Percentiles rank a stretch among this genome's conserved stretches.
Conservation (phyloP, 2,113 vertebrate species). For the Indri indri region DNA sequence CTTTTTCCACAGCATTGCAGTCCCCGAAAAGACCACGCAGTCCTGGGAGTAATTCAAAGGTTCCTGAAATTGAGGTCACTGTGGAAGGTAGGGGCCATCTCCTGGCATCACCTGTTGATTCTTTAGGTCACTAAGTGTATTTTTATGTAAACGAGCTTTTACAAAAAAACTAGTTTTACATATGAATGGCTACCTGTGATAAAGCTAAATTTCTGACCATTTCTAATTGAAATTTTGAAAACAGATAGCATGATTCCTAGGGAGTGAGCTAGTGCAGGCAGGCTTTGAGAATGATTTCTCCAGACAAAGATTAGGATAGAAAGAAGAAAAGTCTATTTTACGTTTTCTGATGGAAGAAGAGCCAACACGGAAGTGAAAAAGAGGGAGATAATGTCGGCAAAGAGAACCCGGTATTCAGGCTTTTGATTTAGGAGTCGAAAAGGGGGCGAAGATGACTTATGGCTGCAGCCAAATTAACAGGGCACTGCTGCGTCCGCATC, state of each 20-base stretch:
- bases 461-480: too few species aligned
- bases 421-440: too few species aligned
- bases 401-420: too few species aligned
- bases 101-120: not conserved
- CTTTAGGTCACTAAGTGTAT: not conserved
- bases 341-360: too few species aligned
- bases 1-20: constrained; percentile 76
- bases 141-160: not conserved
- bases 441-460: too few species aligned
- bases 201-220: not conserved
- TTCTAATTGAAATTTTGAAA: not conserved
- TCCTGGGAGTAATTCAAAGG: constrained; percentile 73
- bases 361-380: too few species aligned
- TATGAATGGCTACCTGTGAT: not conserved
- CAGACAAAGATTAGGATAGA: too few species aligned
- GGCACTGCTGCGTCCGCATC: too few species aligned
- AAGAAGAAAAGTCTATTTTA: too few species aligned
- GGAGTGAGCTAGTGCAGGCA: too few species aligned
- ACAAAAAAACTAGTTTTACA: not conserved
- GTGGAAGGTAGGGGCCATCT: constrained; percentile 80
- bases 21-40: constrained; percentile 68
- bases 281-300: too few species aligned
- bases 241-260: not conserved
- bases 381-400: too few species aligned
- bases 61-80: constrained; percentile 85